Percentiles rank a stretch among this genome's conserved stretches.
Evolutionary conservation across 2,888 invertebrate species (phyloP).

Genomic region (Pasiphila rectangulata): DNA sequence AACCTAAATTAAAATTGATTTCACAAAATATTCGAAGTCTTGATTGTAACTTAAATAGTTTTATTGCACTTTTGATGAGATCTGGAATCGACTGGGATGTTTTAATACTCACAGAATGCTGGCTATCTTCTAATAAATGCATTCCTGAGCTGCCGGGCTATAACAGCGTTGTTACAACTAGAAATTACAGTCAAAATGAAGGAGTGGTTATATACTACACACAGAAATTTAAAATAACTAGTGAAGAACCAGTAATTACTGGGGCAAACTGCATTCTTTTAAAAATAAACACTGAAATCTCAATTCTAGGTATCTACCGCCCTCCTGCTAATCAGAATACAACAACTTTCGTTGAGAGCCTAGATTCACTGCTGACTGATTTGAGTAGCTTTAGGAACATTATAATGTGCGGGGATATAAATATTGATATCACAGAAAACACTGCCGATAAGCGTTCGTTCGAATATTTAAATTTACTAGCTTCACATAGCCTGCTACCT

Average conservation of each 20-base stretch:
- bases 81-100: neutral
- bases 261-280: constrained; percentile 1
- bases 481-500: neutral
- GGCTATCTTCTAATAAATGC: neutral
- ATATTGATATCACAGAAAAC: neutral
- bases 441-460: neutral
- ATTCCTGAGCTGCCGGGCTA: neutral
- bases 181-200: neutral
- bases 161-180: neutral
- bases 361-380: neutral
- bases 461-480: neutral
- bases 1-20: neutral
- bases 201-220: constrained; percentile 4
- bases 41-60: neutral
- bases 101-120: neutral
- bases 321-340: neutral
- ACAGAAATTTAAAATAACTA: neutral
- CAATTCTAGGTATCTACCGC: neutral
- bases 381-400: neutral
- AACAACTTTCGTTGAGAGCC: neutral
- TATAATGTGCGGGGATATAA: neutral
- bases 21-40: constrained; percentile 4
- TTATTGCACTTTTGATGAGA: neutral
- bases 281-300: neutral
- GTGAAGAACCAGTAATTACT: neutral